Base-by-base conservation (phyloP, 2,888 invertebrate genomes). In the Aradus depressus region DNA sequence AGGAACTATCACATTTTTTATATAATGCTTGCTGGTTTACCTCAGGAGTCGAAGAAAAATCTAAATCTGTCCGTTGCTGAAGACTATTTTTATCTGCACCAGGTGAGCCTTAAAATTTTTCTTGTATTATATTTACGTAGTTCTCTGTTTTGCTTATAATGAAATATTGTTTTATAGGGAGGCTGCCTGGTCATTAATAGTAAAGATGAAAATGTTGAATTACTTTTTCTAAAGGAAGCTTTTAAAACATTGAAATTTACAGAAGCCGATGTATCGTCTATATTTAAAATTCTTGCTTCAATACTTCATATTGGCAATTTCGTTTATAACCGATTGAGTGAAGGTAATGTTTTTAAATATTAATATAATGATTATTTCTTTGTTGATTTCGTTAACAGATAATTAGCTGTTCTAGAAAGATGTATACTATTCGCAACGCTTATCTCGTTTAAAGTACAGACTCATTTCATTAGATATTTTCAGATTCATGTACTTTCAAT, bases 1-100 rank as follows among this genome's bases (percentile, higher is more conserved):
- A 75, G 93, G 59, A 97, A 96, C 68, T 96, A 95, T 67, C 95
- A 95, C 66, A 86, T 95, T 57, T 96, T 96, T 70, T 95, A 95
- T 67, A 81, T 90, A 59, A 76, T 96, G 67, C 70, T 96, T 52
- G 81, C 82, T 8, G 96, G 95, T 0, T 68, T 96, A 53, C 75
- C 76, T 1, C 72, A 74, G 14, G 83, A 89, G 1, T 92, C 95
- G 64, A 86, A 83, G 63, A 77, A 76, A 55, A 79, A 77, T 57
- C 70, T 93, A 23, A 84, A 89, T 50, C 69, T 96, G 26, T 74
- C 74, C 6, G 78, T 80, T 28, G 77, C 86, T 0, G 74, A 75
- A 8, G 77, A 84, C 60, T 95, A 89, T 67, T 75, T 74, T 61
- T 93, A 93, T 66, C 72, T 95, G 31, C 82, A 79, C 57, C 50